Percentiles rank a stretch among this genome's conserved stretches.
phyloP scores from a whole-genome alignment of 2,797 vertebrate species.

The Cuniculus paca region DNA sequence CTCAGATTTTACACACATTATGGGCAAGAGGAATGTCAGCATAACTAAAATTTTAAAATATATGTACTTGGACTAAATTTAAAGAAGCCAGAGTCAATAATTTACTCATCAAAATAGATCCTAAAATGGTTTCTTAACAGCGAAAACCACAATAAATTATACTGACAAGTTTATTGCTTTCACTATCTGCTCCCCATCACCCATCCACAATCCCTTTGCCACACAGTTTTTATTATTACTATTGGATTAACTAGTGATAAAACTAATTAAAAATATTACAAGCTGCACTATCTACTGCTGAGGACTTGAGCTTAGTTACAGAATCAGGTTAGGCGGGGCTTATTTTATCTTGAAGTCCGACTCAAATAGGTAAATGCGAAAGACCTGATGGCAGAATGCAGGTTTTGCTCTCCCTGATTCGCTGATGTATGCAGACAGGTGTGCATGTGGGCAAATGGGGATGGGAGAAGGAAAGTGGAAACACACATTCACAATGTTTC shows the following conservation, averaged over 20 bases:
- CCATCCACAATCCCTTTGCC: background rate
- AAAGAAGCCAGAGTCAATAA: background rate
- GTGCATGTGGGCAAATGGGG: accelerated
- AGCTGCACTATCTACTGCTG: background rate
- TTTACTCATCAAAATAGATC: constrained; percentile 48
- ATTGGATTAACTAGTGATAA: background rate
- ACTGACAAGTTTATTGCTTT: constrained; percentile 24
- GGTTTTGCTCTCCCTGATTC: background rate
- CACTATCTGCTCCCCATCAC: background rate
- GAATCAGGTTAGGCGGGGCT: background rate
- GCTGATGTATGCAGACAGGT: accelerated
- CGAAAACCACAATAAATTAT: constrained; percentile 39
- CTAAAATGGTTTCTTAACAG: constrained; percentile 37
- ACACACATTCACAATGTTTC: background rate
- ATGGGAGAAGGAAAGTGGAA: background rate
- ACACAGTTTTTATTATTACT: constrained; percentile 15
- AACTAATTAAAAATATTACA: background rate
- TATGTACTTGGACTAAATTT: background rate
- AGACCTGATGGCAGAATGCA: background rate
- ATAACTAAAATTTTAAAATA: constrained; percentile 15
- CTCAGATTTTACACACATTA: constrained; percentile 27
- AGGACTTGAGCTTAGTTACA: background rate
- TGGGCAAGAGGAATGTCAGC: background rate
- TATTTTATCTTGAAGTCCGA: constrained; percentile 22
- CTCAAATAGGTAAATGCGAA: background rate